Evolutionary conservation across 2,113 vertebrate genomes (phyloP), one percentile per base, ranked within the genome.

Genomic region (Sterna hirundo): DNA sequence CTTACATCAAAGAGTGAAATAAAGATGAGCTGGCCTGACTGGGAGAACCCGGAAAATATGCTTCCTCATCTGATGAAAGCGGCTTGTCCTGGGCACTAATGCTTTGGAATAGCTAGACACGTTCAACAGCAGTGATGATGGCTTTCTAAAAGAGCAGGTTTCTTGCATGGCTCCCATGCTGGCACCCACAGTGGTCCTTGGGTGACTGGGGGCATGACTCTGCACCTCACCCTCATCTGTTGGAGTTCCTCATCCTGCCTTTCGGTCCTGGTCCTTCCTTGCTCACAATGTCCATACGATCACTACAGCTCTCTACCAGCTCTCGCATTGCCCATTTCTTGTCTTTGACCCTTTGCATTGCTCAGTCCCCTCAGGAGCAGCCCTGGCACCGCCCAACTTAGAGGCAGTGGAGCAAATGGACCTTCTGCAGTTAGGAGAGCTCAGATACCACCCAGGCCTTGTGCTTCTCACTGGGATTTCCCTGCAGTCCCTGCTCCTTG

Each of bases 1-100:
- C 36, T 94, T 44, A 80, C 70, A 91, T 96, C 95, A 97, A 95
- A 96, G 87, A 76, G 15, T 55, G 71, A 90, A 93, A 88, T 93
- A 85, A 90, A 91, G 51, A 71, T 69, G 70, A 91, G 66, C 82
- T 93, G 68, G 46, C 77, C 90, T 91, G 66, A 74, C 89, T 77
- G 51, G 84, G 66, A 89, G 70, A 90, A 76, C 72, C 38, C 95
- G 81, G 91, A 86, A 87, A 95, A 83, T 80, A 55, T 19, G 9
- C 15, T 8, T 85, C 30, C 64, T 96, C 82, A 44, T 47, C 58
- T 83, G 89, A 86, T 88, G 86, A 87, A 96, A 96, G 71, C 0
- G 2, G 14, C 42, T 93, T 85, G 17, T 70, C 42, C 54, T 85
- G 44, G 66, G 18, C 54, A 55, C 13, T 71, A 62, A 58, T 66